Percentiles rank a stretch among this genome's conserved stretches.
These are phyloP conservation scores for Molothrus aeneus DNA, from an alignment of 2,797 vertebrate species.

Conservation along the genomic window DNA sequence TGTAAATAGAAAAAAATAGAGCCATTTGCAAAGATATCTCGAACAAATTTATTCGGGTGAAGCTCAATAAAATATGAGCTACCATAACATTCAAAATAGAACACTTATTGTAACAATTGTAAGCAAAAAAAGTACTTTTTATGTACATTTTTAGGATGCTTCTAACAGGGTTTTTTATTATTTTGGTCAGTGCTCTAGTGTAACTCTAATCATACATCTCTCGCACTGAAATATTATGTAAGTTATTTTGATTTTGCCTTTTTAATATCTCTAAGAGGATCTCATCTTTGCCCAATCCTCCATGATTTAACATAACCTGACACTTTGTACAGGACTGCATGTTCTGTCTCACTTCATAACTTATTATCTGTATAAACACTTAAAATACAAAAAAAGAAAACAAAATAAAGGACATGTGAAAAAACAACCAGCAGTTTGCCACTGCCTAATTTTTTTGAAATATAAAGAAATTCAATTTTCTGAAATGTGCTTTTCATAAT, in stretches of 20 bases:
- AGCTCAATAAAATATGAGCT: neutral
- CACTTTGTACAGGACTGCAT: slow-evolving; percentile 27
- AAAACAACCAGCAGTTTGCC: neutral
- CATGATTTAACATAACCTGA: slow-evolving; percentile 47
- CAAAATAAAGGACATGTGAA: neutral
- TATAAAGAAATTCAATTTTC: neutral
- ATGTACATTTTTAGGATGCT: neutral
- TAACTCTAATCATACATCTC: slow-evolving; percentile 16
- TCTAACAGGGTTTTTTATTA: neutral
- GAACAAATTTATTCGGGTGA: neutral
- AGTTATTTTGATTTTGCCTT: slow-evolving; percentile 51
- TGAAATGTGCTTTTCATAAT: neutral
- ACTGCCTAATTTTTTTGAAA: neutral
- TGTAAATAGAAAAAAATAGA: neutral
- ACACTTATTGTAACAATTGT: neutral
- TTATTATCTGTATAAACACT: slow-evolving; percentile 34
- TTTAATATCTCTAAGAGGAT: slow-evolving; percentile 11
- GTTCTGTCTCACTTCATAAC: slow-evolving; percentile 44
- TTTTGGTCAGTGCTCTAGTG: neutral
- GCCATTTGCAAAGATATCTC: neutral
- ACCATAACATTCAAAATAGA: neutral
- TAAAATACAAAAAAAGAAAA: slow-evolving; percentile 26
- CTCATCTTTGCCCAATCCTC: neutral
- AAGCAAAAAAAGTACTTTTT: neutral
- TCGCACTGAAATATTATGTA: slow-evolving; percentile 12